These are phyloP conservation scores for Drosophila suboccidentalis DNA, from an alignment of 2,888 invertebrate genomes.

Conservation along the genomic window DNA sequence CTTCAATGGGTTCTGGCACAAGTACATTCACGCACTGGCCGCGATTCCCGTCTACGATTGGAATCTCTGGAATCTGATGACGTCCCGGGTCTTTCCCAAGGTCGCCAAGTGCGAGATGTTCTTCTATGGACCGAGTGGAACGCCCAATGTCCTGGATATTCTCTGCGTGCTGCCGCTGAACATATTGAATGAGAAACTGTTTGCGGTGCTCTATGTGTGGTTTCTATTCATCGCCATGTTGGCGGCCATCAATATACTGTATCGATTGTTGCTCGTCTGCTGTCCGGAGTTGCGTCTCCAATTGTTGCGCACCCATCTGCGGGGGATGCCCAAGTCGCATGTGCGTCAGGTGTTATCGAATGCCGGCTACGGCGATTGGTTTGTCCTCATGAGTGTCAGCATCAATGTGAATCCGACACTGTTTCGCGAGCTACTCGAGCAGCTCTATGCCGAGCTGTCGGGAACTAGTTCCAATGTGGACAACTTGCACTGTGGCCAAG, in stretches of 20 bases:
- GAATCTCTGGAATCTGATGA: conserved; percentile 80
- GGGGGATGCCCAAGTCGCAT: conserved; percentile 67
- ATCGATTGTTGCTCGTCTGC: conserved; percentile 88
- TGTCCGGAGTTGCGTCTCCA: conserved; percentile 69
- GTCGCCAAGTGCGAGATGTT: conserved; percentile 95
- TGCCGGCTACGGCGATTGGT: conserved; percentile 90
- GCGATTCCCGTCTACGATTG: conserved; percentile 77
- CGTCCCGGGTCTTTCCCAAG: conserved; percentile 86
- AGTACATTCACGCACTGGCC: conserved; percentile 75
- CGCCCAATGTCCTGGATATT: conserved; percentile 92
- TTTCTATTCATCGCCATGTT: conserved; percentile 88
- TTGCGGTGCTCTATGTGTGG: conserved; percentile 91
- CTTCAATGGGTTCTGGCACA: conserved; percentile 82
- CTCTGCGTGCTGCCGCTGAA: conserved; percentile 91
- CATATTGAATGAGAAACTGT: conserved; percentile 92
- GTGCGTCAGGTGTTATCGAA: conserved; percentile 62
- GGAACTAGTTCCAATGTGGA: not conserved
- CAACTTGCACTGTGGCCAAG: not conserved
- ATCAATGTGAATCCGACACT: conserved; percentile 91
- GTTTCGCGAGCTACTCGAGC: conserved; percentile 88
- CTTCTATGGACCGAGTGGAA: conserved; percentile 94
- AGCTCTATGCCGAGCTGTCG: conserved; percentile 80
- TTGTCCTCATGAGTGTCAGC: conserved; percentile 90
- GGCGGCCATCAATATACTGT: conserved; percentile 88
- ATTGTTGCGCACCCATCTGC: conserved; percentile 70